Percentiles rank a stretch among this genome's conserved stretches.
phyloP scores from a whole-genome alignment of 2,888 invertebrate genomes.

The Hirtodrosophila trivittata region DNA sequence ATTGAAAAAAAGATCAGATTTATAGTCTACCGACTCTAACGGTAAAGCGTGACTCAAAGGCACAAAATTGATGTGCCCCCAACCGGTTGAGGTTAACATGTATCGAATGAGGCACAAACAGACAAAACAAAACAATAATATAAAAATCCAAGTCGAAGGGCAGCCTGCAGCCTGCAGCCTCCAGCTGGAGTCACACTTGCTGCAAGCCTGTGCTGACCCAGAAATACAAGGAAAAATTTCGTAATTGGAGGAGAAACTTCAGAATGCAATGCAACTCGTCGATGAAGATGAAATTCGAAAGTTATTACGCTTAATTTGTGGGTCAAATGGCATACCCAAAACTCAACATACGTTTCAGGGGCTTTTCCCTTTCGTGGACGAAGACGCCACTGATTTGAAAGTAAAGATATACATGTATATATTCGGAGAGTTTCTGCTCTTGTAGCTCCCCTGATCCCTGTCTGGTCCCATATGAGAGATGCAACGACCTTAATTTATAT shows the following conservation, averaged over 20 bases:
- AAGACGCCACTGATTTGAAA: constrained; percentile 68
- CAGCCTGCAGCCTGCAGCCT: constrained; percentile 50
- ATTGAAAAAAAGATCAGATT: constrained; percentile 48
- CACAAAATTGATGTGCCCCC: constrained; percentile 47
- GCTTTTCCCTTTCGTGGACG: constrained; percentile 61
- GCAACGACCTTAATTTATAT: constrained; percentile 72
- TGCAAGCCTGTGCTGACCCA: constrained; percentile 29
- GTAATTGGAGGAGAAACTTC: constrained; percentile 53
- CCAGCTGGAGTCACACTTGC: constrained; percentile 34
- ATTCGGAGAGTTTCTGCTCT: constrained; percentile 12
- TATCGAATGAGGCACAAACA: constrained; percentile 1
- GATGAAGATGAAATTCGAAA: constrained; percentile 68
- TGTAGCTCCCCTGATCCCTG: not conserved
- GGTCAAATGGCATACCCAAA: constrained; percentile 61
- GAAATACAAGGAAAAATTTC: constrained; percentile 40
- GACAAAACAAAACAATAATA: constrained; percentile 1
- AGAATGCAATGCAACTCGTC: constrained; percentile 44
- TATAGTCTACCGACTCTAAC: constrained; percentile 56
- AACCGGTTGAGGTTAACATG: constrained; percentile 48
- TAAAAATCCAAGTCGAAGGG: constrained; percentile 41
- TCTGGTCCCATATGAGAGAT: constrained; percentile 40
- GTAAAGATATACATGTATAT: constrained; percentile 52
- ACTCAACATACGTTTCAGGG: constrained; percentile 1
- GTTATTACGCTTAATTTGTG: constrained; percentile 77
- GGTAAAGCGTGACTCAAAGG: constrained; percentile 61